Percentiles rank a stretch among this genome's conserved stretches.
Evolutionary conservation across 2,888 invertebrate species (phyloP).

Genomic region (Drosophila subquinaria): DNA sequence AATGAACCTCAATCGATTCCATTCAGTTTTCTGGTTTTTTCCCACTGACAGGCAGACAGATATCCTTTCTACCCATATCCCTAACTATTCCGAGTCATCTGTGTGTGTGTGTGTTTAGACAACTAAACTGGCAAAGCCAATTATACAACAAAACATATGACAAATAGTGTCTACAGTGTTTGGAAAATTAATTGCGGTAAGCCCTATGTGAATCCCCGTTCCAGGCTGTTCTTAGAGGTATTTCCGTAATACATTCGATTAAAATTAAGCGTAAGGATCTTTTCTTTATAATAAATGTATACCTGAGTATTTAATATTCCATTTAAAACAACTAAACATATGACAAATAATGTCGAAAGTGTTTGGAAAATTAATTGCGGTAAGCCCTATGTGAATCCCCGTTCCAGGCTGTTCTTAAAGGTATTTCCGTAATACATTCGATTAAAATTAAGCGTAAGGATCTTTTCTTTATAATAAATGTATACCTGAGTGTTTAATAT

Average conservation of each 20-base stretch:
- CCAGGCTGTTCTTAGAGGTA: slow-evolving; percentile 25
- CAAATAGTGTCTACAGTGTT: slow-evolving; percentile 41
- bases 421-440: slow-evolving; percentile 33
- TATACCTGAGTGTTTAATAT: not conserved
- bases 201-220: slow-evolving; percentile 49
- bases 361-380: slow-evolving; percentile 74
- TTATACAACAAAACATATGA: slow-evolving; percentile 79
- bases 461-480: not conserved
- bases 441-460: not conserved
- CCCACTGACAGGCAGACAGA: slow-evolving; percentile 35
- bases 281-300: not conserved
- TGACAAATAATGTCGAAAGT: slow-evolving; percentile 45
- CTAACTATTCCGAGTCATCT: slow-evolving; percentile 15
- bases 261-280: not conserved
- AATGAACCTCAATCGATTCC: slow-evolving; percentile 66
- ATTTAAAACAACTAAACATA: too few species aligned
- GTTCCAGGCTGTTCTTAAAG: slow-evolving; percentile 9
- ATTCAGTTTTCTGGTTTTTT: slow-evolving; percentile 61
- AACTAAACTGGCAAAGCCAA: slow-evolving; percentile 63
- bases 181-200: slow-evolving; percentile 77
- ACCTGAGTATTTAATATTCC: not conserved
- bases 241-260: slow-evolving; percentile 22
- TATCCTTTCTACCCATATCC: not conserved
- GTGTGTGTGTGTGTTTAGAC: slow-evolving; percentile 40
- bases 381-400: slow-evolving; percentile 60